Conservation (phyloP, 2,113 vertebrate species). For the Ceyx margarethae region DNA sequence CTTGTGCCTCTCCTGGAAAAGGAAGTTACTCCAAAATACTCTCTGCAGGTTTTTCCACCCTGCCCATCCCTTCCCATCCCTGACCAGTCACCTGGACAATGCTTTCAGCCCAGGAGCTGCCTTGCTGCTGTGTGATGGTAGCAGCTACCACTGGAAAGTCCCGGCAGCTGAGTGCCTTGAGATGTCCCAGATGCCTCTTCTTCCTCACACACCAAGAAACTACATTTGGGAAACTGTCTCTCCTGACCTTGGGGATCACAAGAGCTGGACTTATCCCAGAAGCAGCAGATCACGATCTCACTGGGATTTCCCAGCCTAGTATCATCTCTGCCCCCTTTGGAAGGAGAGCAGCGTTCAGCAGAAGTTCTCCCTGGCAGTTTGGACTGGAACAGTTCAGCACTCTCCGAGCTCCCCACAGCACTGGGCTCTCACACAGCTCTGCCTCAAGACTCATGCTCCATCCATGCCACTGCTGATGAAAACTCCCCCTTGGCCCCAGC, state of each 20-base stretch:
- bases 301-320: not conserved
- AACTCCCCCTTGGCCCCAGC: not conserved
- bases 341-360: not conserved
- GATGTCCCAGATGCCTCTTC: not conserved
- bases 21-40: not conserved
- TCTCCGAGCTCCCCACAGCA: fast-evolving
- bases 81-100: fast-evolving
- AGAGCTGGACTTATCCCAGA: not conserved
- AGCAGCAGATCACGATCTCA: not conserved
- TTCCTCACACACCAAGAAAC: not conserved
- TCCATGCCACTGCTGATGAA: not conserved
- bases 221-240: not conserved
- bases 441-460: not conserved
- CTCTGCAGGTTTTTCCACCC: not conserved
- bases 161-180: not conserved
- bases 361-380: not conserved
- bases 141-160: not conserved
- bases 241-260: not conserved
- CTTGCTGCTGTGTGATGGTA: not conserved
- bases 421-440: not conserved
- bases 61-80: not conserved
- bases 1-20: not conserved
- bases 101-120: not conserved
- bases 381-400: not conserved
- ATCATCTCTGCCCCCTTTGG: not conserved